Conservation (phyloP, 2,888 invertebrate genomes). For the Drosophila melanosoma region DNA sequence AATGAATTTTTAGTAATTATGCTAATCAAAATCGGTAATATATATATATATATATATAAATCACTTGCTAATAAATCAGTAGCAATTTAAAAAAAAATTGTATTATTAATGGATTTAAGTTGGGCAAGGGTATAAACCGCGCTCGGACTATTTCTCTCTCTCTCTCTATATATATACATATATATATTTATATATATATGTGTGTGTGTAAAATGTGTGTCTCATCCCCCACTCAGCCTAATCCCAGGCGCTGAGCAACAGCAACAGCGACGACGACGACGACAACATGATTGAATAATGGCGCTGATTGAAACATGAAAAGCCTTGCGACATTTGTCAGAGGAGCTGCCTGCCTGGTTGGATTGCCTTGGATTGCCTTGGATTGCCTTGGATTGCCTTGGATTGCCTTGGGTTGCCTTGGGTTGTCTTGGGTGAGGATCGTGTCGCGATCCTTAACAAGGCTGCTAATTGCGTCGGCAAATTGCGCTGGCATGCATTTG, state of each 20-base stretch:
- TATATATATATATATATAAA: no score
- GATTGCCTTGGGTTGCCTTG: no score
- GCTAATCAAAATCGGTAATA: no score
- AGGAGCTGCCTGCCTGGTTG: background rate
- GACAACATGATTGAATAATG: conserved; percentile 76
- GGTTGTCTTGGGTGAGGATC: conserved; percentile 14
- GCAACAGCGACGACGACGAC: conserved; percentile 17
- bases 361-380: no score
- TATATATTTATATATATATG: background rate
- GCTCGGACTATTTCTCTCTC: background rate
- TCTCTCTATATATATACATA: background rate
- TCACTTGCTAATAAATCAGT: no score
- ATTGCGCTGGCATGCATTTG: conserved; percentile 72
- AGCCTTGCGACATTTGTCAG: conserved; percentile 51
- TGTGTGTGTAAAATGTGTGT: background rate
- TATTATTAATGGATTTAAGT: background rate
- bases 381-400: background rate
- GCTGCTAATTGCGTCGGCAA: conserved; percentile 74
- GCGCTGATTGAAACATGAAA: conserved; percentile 75
- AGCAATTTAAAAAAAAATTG: no score
- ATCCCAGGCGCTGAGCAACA: conserved; percentile 45
- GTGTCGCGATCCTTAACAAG: conserved; percentile 65
- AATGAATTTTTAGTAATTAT: no score
- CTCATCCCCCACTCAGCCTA: conserved; percentile 12
- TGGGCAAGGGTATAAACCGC: background rate